Percentiles rank a stretch among this genome's conserved stretches.
Conservation (phyloP, 2,113 vertebrate genomes). For the Chloropsis cyanopogon region DNA sequence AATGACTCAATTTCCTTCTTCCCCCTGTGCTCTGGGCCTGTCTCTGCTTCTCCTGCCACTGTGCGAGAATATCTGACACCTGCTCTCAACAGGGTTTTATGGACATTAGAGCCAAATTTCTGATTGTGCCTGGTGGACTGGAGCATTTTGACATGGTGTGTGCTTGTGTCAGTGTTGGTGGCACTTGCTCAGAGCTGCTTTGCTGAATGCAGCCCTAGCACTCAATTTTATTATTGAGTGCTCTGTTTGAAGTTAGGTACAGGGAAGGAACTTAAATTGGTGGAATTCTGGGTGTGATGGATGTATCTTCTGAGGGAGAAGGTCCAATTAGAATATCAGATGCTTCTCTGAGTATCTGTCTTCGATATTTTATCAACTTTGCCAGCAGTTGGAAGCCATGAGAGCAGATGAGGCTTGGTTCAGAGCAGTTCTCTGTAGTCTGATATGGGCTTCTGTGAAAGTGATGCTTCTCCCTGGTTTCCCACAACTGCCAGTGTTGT, state of each 20-base stretch:
- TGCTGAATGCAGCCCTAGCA: background rate
- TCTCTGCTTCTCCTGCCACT: background rate
- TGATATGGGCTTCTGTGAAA: background rate
- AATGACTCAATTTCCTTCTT: background rate
- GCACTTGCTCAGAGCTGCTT: background rate
- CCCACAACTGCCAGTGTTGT: background rate
- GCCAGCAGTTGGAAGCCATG: background rate
- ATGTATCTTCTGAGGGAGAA: background rate
- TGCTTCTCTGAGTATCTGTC: background rate
- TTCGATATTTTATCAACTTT: background rate
- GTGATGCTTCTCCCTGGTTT: background rate
- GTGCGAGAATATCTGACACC: background rate
- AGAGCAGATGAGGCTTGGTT: background rate
- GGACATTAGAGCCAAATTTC: background rate
- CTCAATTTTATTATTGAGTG: background rate
- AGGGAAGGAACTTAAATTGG: background rate
- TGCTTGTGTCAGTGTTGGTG: background rate
- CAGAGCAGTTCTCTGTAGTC: background rate
- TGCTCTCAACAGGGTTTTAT: background rate
- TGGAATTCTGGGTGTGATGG: background rate
- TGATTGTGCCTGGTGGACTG: background rate
- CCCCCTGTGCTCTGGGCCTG: rapidly evolving
- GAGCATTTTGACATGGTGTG: background rate
- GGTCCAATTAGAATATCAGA: background rate
- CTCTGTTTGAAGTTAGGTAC: background rate